phyloP scores from a whole-genome alignment of 2,888 invertebrate species.

The Andrena flavipes region DNA sequence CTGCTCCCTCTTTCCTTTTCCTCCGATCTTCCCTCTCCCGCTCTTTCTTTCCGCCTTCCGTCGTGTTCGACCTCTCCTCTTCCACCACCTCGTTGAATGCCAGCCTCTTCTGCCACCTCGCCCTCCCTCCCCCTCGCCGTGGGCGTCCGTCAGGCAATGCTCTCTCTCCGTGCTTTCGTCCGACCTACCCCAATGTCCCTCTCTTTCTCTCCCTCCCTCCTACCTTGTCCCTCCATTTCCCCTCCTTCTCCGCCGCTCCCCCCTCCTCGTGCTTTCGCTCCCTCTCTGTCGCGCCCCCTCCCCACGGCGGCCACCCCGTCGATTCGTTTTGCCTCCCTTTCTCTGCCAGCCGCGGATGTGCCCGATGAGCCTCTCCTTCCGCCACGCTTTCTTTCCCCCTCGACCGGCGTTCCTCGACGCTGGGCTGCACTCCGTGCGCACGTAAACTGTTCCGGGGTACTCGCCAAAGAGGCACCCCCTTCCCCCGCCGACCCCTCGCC shows the following conservation, averaged over 20 bases:
- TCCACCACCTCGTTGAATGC: conserved; percentile 41
- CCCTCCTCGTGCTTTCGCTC: conserved; percentile 19
- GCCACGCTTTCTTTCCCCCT: conserved; percentile 49
- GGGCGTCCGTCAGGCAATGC: conserved; percentile 67
- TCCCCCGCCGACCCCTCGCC: not conserved
- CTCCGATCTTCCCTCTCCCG: conserved; percentile 14
- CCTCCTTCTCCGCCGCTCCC: conserved; percentile 19
- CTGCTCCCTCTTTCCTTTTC: conserved; percentile 15
- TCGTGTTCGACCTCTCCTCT: conserved; percentile 48
- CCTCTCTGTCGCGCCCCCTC: conserved; percentile 19
- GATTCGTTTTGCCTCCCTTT: conserved; percentile 17
- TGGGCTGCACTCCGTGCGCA: conserved; percentile 8
- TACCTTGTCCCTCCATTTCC: not conserved
- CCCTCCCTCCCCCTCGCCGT: conserved; percentile 49
- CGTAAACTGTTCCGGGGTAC: conserved; percentile 50
- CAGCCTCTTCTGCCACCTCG: conserved; percentile 37
- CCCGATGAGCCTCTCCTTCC: conserved; percentile 52
- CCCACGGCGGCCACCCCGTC: conserved; percentile 9
- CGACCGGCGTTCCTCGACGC: conserved; percentile 11
- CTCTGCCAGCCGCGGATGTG: conserved; percentile 30
- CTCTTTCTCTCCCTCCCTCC: conserved; percentile 36
- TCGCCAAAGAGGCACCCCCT: not conserved
- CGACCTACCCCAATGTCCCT: conserved; percentile 83
- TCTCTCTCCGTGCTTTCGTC: conserved; percentile 79
- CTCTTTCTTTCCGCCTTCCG: conserved; percentile 13